These are phyloP conservation scores for Helicoverpa assulta DNA, from an alignment of 2,888 invertebrate genomes.

Conservation along the genomic window DNA sequence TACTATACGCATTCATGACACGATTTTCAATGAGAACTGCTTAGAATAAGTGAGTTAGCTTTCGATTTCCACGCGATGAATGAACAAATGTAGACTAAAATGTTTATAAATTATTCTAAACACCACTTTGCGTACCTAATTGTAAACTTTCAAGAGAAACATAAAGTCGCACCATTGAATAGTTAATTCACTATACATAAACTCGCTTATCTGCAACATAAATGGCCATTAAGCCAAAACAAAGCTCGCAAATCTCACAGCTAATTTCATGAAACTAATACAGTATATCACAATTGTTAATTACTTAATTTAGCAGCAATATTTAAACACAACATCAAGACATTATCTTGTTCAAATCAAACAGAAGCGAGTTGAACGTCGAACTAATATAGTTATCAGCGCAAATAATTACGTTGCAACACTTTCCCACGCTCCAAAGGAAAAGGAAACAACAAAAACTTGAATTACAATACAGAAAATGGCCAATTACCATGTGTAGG, in stretches of 20 bases:
- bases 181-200: not conserved
- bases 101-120: constrained; percentile 14
- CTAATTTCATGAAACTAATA: constrained; percentile 20
- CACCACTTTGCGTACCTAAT: not conserved
- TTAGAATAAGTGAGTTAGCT: constrained; percentile 26
- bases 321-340: constrained; percentile 37
- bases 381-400: constrained; percentile 55
- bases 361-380: constrained; percentile 38
- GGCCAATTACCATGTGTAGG: constrained; percentile 67
- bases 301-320: constrained; percentile 19
- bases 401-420: constrained; percentile 49
- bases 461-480: constrained; percentile 66
- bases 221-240: not conserved
- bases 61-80: constrained; percentile 29
- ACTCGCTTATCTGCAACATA: not conserved
- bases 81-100: constrained; percentile 12
- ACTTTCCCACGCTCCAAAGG: constrained; percentile 64
- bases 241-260: not conserved
- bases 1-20: constrained; percentile 33
- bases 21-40: constrained; percentile 38
- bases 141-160: constrained; percentile 1
- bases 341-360: constrained; percentile 39
- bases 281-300: constrained; percentile 25
- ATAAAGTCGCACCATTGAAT: constrained; percentile 1
- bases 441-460: constrained; percentile 63